Conservation (phyloP, 2,797 vertebrate genomes). For the Spinus olivaceus region DNA sequence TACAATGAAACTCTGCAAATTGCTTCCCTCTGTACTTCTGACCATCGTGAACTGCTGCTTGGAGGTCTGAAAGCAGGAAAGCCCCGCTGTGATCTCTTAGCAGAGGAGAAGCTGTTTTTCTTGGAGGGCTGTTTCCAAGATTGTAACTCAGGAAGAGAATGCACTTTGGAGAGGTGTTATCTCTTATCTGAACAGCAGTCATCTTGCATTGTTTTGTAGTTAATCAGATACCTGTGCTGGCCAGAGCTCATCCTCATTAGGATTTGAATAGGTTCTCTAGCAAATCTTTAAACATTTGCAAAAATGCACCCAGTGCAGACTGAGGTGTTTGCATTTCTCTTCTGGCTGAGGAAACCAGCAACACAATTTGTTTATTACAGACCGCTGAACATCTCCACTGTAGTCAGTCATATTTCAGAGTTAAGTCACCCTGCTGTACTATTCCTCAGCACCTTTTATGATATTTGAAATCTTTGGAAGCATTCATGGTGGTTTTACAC, state of each 20-base stretch:
- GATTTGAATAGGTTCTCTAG: background rate
- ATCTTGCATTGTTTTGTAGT: background rate
- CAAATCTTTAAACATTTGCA: background rate
- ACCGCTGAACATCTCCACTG: background rate
- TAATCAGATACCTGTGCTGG: background rate
- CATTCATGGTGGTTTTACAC: background rate
- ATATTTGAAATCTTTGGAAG: background rate
- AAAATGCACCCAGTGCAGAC: background rate
- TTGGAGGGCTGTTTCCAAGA: background rate
- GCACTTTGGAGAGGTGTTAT: background rate
- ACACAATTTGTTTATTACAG: background rate
- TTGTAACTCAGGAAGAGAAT: background rate
- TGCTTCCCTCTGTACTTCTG: background rate
- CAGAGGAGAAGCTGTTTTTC: background rate
- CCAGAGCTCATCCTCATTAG: background rate
- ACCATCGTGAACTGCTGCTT: background rate
- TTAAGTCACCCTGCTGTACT: background rate
- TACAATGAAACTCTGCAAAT: background rate
- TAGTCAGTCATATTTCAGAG: background rate
- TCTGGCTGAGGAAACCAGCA: background rate
- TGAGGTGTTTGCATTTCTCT: background rate
- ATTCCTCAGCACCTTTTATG: background rate
- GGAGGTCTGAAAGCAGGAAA: background rate
- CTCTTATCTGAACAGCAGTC: background rate
- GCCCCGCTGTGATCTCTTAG: background rate